Base-by-base conservation (phyloP, 2,888 invertebrate genomes). In the Digitonthophagus gazella region DNA sequence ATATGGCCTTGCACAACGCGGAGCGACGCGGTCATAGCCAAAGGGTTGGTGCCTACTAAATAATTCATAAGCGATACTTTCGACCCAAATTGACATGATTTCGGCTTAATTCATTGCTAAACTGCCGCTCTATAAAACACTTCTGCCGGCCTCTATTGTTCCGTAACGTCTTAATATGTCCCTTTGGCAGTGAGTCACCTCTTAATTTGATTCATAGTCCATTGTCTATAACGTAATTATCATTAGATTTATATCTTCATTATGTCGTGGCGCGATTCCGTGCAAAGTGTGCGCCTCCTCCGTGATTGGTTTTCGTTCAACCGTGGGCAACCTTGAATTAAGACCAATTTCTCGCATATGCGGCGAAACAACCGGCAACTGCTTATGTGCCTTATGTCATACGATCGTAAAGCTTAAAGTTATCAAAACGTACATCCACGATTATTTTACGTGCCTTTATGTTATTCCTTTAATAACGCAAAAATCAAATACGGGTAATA, bases 191-290 rank as follows among this genome's bases (percentile, higher is more conserved):
- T 61, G 61, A 18, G 16, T 61, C 18, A 19, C 19, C 15, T 19
- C 18, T 61, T 61, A 61, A 61, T 61, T 61, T 61, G 61, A 61
- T 61, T 61, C 61, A 61, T 61, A 19, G 61, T 18, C 61, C 18
- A 61, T 61, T 61, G 61, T 61, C 61, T 61, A 61, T 61, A 61
- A 61, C 61, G 19, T 61, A 61, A 61, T 61, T 61, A 61, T 61
- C 5, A n/a, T 61, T 20, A 61, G 61, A 61, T 61, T 61, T 61
- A 61, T 61, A 61, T 61, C 61, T 61, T 61, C 61, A 61, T 61
- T 61, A 61, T 61, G 61, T 20, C 18, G 15, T 61, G 8, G 19
- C 20, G 61, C 14, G 20, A 61, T 61, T 18, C 61, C 61, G n/a
- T 18, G n/a, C 18, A 20, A 61, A 19, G 19, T 61, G 20, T 61